These are phyloP conservation scores for Macrocentrus cingulum DNA, from an alignment of 1,140 invertebrate species.

Conservation along the genomic window DNA sequence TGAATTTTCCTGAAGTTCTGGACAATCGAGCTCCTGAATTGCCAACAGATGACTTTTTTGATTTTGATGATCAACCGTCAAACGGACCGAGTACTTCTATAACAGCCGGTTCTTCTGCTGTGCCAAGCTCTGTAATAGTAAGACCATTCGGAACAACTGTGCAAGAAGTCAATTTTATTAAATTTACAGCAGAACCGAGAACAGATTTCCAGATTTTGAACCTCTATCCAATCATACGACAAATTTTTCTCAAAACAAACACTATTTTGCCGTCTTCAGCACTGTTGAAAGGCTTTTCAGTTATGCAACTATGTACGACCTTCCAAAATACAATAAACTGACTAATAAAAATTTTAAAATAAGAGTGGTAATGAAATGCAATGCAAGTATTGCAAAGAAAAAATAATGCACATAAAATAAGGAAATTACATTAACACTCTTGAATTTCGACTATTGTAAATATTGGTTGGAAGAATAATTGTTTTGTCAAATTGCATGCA, in stretches of 20 bases:
- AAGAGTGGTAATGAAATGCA: constrained; percentile 22
- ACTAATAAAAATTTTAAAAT: constrained; percentile 22
- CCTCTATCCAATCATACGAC: neutral
- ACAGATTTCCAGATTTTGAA: neutral
- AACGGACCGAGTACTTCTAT: too few relatives aligned
- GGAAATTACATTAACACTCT: too few relatives aligned
- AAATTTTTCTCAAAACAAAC: constrained; percentile 25
- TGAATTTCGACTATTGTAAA: too few relatives aligned
- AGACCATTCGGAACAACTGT: neutral
- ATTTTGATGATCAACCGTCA: too few relatives aligned
- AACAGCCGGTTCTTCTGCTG: too few relatives aligned
- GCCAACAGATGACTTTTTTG: too few relatives aligned
- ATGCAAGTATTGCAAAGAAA: too few relatives aligned
- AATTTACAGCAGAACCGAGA: neutral
- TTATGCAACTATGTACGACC: constrained; percentile 36
- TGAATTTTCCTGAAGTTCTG: neutral
- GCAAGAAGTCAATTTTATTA: neutral
- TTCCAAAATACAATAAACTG: constrained; percentile 31
- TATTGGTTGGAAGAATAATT: too few relatives aligned
- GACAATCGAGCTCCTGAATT: neutral
- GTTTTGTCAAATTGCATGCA: too few relatives aligned
- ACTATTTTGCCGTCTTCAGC: constrained; percentile 39
- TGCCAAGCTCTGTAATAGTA: too few relatives aligned
- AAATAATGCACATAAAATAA: too few relatives aligned
- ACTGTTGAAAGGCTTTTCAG: constrained; percentile 40